Conservation (phyloP, 92 coral and sea anemone genomes). For the Palythoa caribaeorum region DNA sequence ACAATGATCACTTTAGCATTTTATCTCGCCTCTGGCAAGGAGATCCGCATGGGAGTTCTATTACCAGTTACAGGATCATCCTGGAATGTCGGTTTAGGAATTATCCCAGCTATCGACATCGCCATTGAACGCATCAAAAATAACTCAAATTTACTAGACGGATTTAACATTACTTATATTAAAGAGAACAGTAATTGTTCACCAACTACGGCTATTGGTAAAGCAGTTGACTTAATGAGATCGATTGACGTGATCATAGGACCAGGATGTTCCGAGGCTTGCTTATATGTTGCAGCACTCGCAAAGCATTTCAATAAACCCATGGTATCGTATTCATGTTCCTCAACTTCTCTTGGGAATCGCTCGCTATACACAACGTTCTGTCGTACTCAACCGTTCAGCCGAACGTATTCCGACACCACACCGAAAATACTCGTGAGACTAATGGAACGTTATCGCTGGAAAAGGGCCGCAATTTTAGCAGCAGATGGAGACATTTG, state of each 20-base stretch:
- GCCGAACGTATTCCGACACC: conserved; percentile 77
- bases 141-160: conserved; percentile 54
- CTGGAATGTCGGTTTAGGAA: conserved; percentile 65
- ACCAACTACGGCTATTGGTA: conserved; percentile 56
- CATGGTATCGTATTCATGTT: conserved; percentile 83
- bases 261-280: conserved; percentile 85
- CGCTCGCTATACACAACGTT: conserved; percentile 74
- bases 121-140: conserved; percentile 64
- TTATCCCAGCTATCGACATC: conserved; percentile 66
- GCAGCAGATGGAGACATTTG: conserved; percentile 71
- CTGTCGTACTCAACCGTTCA: conserved; percentile 82
- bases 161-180: conserved; percentile 67
- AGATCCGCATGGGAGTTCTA: conserved; percentile 64
- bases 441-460: conserved; percentile 64
- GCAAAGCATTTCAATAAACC: conserved; percentile 82
- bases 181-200: conserved; percentile 63
- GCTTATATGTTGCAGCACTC: conserved; percentile 64
- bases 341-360: conserved; percentile 69
- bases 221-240: conserved; percentile 67
- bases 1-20: not conserved
- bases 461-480: conserved; percentile 85
- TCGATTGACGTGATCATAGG: conserved; percentile 71
- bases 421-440: conserved; percentile 60
- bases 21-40: not conserved
- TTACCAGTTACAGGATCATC: conserved; percentile 67